Evolutionary conservation across 2,888 invertebrate species (phyloP), one percentile per base, ranked within the genome.

Genomic region (Polietes domitor): DNA sequence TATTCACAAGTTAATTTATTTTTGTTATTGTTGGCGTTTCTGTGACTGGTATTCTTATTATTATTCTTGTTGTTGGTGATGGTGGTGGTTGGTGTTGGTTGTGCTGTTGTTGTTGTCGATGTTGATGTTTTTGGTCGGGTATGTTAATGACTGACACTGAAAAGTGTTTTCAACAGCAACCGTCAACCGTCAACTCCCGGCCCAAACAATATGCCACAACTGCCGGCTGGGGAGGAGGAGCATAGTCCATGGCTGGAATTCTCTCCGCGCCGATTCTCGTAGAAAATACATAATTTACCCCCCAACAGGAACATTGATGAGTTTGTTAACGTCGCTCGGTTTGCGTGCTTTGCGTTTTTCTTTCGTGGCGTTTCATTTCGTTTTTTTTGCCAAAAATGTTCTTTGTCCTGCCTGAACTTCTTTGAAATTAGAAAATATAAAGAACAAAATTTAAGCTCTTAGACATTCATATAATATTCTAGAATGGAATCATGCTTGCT

Each of bases 1-100:
- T 61, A 81, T 76, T 78, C 72, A 81, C 61, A 61, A 76, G 81
- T 78, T 81, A 78, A 84, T 81, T 84, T 84, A 84, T 84, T 79
- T 82, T 43, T n/a, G 37, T 63, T 71, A 28, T 77, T 61, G 19
- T 74, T 21, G 70, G 17, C 65, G 7, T n/a, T n/a, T n/a, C n/a
- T n/a, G n/a, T n/a, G n/a, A n/a, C n/a, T n/a, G n/a, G n/a, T n/a
- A n/a, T n/a, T n/a, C n/a, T n/a, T n/a, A n/a, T n/a, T n/a, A n/a
- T n/a, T n/a, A n/a, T 41, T 76, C 6, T 75, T 26, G 53, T 15
- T 47, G 15, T 73, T 58, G 6, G 5, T 68, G 12, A 19, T 68
- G 10, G 5, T 75, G 9, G n/a, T 75, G 10, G 19, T 65, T 47
- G 71, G 79, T 81, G 43, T 61, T 76, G 47, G 68, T 73, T 65